Evolutionary conservation across 2,797 vertebrate genomes (phyloP), one percentile per base, ranked within the genome.

Genomic region (Jordanella pulchra): DNA sequence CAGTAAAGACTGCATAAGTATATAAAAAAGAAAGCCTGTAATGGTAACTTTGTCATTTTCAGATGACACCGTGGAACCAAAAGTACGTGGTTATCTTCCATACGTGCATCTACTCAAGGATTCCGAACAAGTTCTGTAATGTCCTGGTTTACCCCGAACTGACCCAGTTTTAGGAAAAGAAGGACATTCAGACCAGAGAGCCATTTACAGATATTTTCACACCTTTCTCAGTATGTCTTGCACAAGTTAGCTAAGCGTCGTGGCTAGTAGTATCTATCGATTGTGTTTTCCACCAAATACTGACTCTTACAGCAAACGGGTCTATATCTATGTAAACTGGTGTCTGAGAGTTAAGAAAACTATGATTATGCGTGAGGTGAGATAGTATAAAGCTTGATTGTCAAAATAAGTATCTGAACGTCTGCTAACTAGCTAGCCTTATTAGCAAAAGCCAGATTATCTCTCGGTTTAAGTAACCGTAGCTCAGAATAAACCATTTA

Each of bases 381-480:
- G 7, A 23, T 5, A 30, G 11, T 67, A 53, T 15, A 25, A 0
- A 67, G 56, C 50, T 7, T 63, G 47, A 54, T 18, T 25, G 61
- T 65, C 60, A 74, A 63, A 21, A 72, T 77, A 73, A 75, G 73
- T 14, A 51, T 15, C n/a, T 81, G 71, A 77, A 66, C 69, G 39
- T 30, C 18, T 39, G 77, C 78, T 82, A 80, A 67, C 69, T 35
- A 39, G 66, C 55, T 71, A 86, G 73, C 65, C 23, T 14, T 56
- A 45, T 28, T 75, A 83, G 76, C 87, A 63, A 17, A 73, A 50
- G 55, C 67, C 60, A 75, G 68, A 2, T 84, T 92, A 91, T 86
- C 92, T 28, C 32, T 25, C 10, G 21, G 83, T 87, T 87, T 91
- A 92, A 90, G 75, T 75, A 79, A 79, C 80, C 68, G 77, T 48